phyloP scores from a whole-genome alignment of 1,140 invertebrate genomes.

The Bombus soroeensis region DNA sequence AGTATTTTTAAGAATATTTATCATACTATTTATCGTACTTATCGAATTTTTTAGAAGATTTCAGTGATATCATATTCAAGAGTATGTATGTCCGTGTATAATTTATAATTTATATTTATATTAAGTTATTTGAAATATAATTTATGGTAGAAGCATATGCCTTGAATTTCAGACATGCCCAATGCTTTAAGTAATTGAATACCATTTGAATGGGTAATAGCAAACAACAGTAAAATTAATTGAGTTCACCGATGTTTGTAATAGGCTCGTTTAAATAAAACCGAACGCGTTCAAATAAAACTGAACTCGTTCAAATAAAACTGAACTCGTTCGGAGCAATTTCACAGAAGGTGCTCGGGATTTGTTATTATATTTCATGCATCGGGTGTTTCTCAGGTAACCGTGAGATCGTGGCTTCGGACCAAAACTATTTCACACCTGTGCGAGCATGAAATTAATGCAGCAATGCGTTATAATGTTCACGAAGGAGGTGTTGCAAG shows the following conservation, averaged over 20 bases:
- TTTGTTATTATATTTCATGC: slow-evolving; percentile 59
- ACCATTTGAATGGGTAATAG: background rate
- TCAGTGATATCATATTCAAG: too few relatives aligned
- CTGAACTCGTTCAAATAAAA: too few relatives aligned
- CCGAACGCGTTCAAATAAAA: too few relatives aligned
- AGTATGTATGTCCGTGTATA: too few relatives aligned
- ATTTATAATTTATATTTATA: too few relatives aligned
- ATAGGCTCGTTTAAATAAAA: background rate
- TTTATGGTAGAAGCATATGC: too few relatives aligned
- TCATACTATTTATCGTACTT: too few relatives aligned
- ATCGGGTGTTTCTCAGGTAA: slow-evolving; percentile 54
- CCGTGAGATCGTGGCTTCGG: slow-evolving; percentile 47
- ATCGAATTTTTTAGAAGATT: too few relatives aligned
- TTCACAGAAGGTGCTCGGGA: background rate
- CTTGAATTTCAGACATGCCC: too few relatives aligned
- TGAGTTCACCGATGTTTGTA: background rate
- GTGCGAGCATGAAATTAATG: slow-evolving; percentile 68
- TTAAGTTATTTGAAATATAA: too few relatives aligned
- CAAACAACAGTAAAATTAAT: background rate
- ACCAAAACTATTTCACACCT: slow-evolving; percentile 63
- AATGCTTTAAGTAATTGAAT: background rate
- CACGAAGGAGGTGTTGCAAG: slow-evolving; percentile 8
- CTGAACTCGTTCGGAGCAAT: background rate
- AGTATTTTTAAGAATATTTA: too few relatives aligned
- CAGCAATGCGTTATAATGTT: slow-evolving; percentile 38